Evolutionary conservation across 2,888 invertebrate species (phyloP).

Genomic region (Epinotia brunnichana): DNA sequence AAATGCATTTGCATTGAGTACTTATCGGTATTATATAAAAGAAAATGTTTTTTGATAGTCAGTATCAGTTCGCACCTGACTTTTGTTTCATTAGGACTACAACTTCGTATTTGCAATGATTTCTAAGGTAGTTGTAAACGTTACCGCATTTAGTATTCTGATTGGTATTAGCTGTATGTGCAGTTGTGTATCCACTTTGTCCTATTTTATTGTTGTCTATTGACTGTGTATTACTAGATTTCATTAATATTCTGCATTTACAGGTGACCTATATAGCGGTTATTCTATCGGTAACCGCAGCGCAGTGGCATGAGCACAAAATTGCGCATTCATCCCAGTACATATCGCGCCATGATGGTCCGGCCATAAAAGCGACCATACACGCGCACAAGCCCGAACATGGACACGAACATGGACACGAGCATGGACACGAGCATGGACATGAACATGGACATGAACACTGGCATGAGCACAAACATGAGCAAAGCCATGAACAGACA

Average conservation of each 20-base stretch:
- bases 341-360: slow-evolving; percentile 46
- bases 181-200: no score
- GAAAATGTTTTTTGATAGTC: slow-evolving; percentile 43
- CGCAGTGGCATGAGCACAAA: slow-evolving; percentile 43
- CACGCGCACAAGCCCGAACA: slow-evolving; percentile 56
- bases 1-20: slow-evolving; percentile 52
- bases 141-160: not conserved
- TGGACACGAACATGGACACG: not conserved
- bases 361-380: slow-evolving; percentile 29
- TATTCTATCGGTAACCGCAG: slow-evolving; percentile 44
- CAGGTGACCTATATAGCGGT: slow-evolving; percentile 49
- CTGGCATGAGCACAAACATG: slow-evolving; percentile 1
- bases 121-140: not conserved
- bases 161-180: no score
- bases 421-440: slow-evolving; percentile 1
- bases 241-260: not conserved
- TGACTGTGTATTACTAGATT: not conserved
- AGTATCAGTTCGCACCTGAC: slow-evolving; percentile 49
- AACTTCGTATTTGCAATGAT: not conserved
- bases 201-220: not conserved
- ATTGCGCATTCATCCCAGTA: slow-evolving; percentile 45
- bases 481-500: no score
- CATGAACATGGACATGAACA: slow-evolving; percentile 19
- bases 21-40: slow-evolving; percentile 52
- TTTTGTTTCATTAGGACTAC: slow-evolving; percentile 40